phyloP scores from a whole-genome alignment of 2,888 invertebrate species.

The Candidula unifasciata region DNA sequence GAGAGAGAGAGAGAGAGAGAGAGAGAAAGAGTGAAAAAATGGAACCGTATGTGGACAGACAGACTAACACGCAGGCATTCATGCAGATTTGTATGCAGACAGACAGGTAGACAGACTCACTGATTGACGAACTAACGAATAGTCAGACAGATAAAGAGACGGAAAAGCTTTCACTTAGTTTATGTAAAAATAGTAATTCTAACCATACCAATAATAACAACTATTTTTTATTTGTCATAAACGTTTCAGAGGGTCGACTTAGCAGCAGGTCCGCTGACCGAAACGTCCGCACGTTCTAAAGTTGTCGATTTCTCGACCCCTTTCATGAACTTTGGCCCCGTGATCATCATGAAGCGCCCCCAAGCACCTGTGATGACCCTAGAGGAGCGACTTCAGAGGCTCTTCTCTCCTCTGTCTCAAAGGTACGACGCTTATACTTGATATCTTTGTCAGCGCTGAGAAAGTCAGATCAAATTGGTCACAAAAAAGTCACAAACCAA shows the following conservation, averaged over 20 bases:
- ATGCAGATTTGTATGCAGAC: too few species aligned
- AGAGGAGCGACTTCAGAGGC: conserved; percentile 58
- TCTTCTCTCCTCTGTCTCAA: conserved; percentile 63
- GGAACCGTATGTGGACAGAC: not conserved
- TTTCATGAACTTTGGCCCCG: conserved; percentile 61
- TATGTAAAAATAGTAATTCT: not conserved
- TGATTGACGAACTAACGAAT: too few species aligned
- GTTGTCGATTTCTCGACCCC: conserved; percentile 38
- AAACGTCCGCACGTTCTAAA: not conserved
- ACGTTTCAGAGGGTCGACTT: not conserved
- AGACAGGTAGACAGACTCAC: too few species aligned
- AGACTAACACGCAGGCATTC: not conserved
- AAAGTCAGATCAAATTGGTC: too few species aligned
- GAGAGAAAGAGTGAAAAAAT: too few species aligned
- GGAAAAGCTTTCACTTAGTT: too few species aligned
- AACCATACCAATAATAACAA: not conserved
- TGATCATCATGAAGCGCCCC: conserved; percentile 64
- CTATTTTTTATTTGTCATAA: not conserved
- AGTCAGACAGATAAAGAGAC: too few species aligned
- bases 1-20: not conserved
- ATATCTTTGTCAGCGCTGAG: not conserved
- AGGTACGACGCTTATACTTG: not conserved
- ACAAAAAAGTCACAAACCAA: too few species aligned
- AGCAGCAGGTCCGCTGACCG: not conserved
- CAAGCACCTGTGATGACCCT: conserved; percentile 55